Evolutionary conservation across 2,113 vertebrate genomes (phyloP).

Genomic region (Hyla sarda): DNA sequence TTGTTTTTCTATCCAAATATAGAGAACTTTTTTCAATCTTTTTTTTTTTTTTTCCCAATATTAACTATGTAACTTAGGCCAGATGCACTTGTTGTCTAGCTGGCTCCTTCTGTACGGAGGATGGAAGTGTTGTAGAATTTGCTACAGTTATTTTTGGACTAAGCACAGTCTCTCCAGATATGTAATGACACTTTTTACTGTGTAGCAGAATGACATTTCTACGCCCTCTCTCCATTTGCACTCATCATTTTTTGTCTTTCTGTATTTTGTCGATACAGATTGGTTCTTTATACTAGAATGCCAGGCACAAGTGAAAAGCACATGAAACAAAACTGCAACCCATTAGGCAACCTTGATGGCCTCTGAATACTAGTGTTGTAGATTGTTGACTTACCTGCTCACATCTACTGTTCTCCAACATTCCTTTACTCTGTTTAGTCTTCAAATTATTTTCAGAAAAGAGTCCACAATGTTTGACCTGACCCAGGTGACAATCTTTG

Average conservation of each 20-base stretch:
- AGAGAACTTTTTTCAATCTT: no score
- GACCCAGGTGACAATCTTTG: neutral
- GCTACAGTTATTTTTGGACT: conserved; percentile 13
- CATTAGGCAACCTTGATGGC: neutral
- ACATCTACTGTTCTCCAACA: neutral
- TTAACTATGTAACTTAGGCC: no score
- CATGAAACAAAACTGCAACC: neutral
- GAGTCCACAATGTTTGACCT: neutral
- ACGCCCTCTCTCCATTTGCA: neutral
- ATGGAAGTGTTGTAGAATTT: conserved; percentile 1
- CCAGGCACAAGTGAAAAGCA: neutral
- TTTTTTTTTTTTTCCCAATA: no score
- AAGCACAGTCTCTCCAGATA: neutral
- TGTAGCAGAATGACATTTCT: conserved; percentile 17
- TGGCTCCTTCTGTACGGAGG: neutral
- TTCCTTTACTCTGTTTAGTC: neutral
- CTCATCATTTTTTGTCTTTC: neutral
- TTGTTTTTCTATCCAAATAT: no score
- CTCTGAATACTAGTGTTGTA: neutral
- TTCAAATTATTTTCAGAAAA: neutral
- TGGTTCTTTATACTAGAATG: neutral
- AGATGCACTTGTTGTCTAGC: neutral
- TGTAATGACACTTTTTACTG: conserved; percentile 19
- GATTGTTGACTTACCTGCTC: neutral
- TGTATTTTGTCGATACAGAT: neutral